phyloP scores from a whole-genome alignment of 2,797 vertebrate species.

The Streptopelia turtur region DNA sequence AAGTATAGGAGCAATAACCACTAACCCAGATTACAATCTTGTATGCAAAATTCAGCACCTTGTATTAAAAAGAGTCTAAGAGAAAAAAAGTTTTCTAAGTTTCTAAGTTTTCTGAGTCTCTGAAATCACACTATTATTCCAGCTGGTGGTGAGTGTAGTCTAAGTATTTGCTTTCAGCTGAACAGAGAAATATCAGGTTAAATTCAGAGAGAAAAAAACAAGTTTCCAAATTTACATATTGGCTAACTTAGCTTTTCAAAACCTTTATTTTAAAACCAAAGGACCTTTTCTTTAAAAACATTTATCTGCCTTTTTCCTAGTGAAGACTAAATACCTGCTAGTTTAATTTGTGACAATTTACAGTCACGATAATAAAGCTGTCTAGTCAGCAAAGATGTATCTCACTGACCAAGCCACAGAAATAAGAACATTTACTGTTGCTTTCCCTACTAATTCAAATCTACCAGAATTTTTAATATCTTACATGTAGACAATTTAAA shows the following conservation, averaged over 20 bases:
- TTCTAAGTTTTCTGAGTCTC: not conserved
- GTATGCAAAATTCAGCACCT: not conserved
- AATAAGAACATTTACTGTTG: not conserved
- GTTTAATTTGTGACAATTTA: not conserved
- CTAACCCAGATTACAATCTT: not conserved
- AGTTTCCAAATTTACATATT: not conserved
- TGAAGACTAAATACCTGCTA: not conserved
- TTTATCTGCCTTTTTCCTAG: not conserved
- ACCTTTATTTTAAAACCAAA: not conserved
- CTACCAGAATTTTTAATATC: not conserved
- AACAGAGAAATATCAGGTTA: not conserved
- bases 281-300: not conserved
- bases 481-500: not conserved
- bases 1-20: not conserved
- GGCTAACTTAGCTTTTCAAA: not conserved
- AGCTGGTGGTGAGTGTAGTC: not conserved
- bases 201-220: not conserved
- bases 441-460: not conserved
- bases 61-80: not conserved
- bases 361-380: not conserved
- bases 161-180: not conserved
- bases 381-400: not conserved
- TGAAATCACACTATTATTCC: constrained; percentile 9
- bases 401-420: not conserved
- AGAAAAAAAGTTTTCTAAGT: not conserved